Percentiles rank a stretch among this genome's conserved stretches.
These are phyloP conservation scores for Pachypeltis micranthus DNA, from an alignment of 1,140 invertebrate species.

Conservation along the genomic window DNA sequence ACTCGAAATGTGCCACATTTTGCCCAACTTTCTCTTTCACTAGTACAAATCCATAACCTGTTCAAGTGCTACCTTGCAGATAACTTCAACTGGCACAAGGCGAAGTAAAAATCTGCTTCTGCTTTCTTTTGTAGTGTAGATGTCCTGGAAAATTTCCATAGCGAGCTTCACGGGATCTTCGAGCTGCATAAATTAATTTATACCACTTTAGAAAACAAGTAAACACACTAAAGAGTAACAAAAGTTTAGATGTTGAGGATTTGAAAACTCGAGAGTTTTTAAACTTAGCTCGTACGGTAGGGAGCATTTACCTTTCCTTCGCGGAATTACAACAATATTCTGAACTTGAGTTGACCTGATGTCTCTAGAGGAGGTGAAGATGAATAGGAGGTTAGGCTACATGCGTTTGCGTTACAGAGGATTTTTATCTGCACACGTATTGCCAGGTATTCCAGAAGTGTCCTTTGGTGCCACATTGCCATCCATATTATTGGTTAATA, in stretches of 20 bases:
- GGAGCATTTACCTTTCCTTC: neutral
- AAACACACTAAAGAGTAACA: neutral
- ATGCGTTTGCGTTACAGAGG: too few species aligned
- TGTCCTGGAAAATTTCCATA: constrained; percentile 56
- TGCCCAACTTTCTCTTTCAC: too few species aligned
- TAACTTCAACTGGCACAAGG: constrained; percentile 64
- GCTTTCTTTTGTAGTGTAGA: constrained; percentile 49
- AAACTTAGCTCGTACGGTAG: neutral
- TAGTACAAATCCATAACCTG: neutral
- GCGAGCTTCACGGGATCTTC: constrained; percentile 58
- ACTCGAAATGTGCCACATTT: neutral
- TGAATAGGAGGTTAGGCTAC: too few species aligned
- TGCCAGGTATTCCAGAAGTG: too few species aligned
- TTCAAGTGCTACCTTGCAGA: constrained; percentile 47
- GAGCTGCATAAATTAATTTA: constrained; percentile 33
- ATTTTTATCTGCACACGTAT: too few species aligned
- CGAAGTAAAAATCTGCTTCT: constrained; percentile 62
- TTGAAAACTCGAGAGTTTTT: neutral
- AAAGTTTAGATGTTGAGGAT: neutral
- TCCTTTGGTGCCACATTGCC: too few species aligned
- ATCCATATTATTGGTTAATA: too few species aligned
- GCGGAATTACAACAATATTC: too few species aligned
- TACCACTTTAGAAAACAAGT: neutral
- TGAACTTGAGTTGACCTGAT: too few species aligned
- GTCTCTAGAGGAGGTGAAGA: too few species aligned